Evolutionary conservation across 2,888 invertebrate genomes (phyloP), one percentile per base, ranked within the genome.

Genomic region (Temnothorax unifasciatus): DNA sequence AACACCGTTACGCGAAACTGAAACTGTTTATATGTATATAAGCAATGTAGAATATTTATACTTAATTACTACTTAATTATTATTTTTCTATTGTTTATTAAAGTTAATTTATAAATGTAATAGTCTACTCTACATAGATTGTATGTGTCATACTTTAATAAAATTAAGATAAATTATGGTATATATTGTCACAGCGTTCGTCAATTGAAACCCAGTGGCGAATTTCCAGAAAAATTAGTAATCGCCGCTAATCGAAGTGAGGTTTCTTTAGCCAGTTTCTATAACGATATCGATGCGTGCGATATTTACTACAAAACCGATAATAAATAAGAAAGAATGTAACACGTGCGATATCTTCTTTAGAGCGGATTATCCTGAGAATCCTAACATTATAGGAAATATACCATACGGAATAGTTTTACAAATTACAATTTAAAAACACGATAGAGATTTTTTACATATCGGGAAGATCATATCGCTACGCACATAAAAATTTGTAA

Each of bases 201-300:
- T 15, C 34, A 29, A 18, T 61, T 3, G 34, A 75, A 75, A 63
- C 15, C 34, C 29, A 15, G 11, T 75, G 34, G 3, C 8, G 0
- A 63, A 75, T 63, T 75, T 34, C 3, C 11, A 63, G 13, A 63
- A 75, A 75, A 75, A 63, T 34, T n/a, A 44, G 59, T 61, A 47
- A 44, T n/a, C 13, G 11, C 29, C 11, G 6, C 1, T 47, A 41
- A 29, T 52, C 18, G n/a, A 69, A 25, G 54, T 61, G 25, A 74
- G 29, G 29, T 44, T 29, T 74, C 44, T 74, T 74, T n/a, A 44
- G 29, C 8, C 59, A 74, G 29, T 74, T 74, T 61, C 44, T 47
- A 29, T 61, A 44, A 59, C 73, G 11, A 59, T 29, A 41, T 74
- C 29, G 9, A 8, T 9, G 8, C 11, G n/a, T 13, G 59, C n/a